These are phyloP conservation scores for Falco concolor DNA, from an alignment of 2,797 vertebrate genomes.

Conservation along the genomic window DNA sequence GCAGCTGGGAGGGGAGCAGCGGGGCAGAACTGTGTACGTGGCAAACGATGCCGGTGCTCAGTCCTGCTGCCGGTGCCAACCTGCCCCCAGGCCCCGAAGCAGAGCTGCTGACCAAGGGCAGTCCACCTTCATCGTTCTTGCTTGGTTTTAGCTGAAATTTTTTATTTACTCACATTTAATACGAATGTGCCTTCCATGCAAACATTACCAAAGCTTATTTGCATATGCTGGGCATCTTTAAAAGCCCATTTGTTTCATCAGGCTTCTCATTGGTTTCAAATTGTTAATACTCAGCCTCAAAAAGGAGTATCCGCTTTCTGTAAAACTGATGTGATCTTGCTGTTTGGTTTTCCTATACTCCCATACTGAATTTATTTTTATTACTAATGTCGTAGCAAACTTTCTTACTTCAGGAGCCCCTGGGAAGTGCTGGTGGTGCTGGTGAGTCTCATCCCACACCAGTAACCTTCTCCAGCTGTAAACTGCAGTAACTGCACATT, in stretches of 20 bases:
- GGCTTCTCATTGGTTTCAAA: neutral
- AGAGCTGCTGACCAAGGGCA: neutral
- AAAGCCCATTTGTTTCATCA: neutral
- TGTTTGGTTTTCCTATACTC: neutral
- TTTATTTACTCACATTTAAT: neutral
- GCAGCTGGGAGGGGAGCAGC: neutral
- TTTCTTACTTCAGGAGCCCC: neutral
- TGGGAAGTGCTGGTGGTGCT: rapidly evolving
- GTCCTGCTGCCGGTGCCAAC: neutral
- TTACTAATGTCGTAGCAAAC: neutral
- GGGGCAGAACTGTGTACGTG: rapidly evolving
- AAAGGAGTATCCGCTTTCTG: neutral
- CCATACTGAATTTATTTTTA: neutral
- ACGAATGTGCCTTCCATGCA: neutral
- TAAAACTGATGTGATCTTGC: neutral
- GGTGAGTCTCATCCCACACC: neutral
- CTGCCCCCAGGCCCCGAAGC: rapidly evolving
- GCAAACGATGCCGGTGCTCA: rapidly evolving
- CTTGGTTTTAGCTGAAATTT: neutral
- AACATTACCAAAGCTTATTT: neutral
- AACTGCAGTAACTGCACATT: rapidly evolving
- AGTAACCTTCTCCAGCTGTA: neutral
- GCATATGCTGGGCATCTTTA: neutral
- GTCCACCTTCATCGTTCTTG: neutral
- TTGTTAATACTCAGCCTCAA: neutral